These are phyloP conservation scores for Gavia stellata DNA, from an alignment of 2,113 vertebrate species.

Conservation along the genomic window DNA sequence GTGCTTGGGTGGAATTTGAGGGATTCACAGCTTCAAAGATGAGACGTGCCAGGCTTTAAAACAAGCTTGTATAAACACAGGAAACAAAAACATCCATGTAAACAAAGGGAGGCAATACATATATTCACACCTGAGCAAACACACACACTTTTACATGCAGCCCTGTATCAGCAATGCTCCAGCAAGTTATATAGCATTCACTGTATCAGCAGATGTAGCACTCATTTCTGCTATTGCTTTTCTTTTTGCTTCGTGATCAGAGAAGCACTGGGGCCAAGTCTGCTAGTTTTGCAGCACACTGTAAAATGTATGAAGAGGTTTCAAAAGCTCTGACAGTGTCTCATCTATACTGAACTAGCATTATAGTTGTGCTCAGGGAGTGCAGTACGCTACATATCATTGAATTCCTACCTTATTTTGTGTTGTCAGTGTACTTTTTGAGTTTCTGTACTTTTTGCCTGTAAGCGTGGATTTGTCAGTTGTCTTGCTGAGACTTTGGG, in stretches of 20 bases:
- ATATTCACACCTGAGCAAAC: slow-evolving; percentile 27
- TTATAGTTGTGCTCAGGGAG: neutral
- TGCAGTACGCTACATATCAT: neutral
- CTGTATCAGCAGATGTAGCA: neutral
- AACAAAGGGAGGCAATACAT: slow-evolving; percentile 2
- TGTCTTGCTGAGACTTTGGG: neutral
- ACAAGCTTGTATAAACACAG: slow-evolving; percentile 19
- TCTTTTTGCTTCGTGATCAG: neutral
- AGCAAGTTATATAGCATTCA: neutral
- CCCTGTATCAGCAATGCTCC: neutral
- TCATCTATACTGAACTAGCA: neutral
- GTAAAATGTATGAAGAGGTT: slow-evolving; percentile 29
- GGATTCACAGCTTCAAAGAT: slow-evolving; percentile 47
- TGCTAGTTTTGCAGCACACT: neutral
- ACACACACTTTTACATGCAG: neutral
- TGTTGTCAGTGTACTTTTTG: neutral
- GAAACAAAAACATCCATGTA: slow-evolving; percentile 22
- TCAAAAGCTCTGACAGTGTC: slow-evolving; percentile 8
- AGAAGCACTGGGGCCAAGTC: neutral
- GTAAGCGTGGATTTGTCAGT: neutral
- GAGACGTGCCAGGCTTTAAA: slow-evolving; percentile 15
- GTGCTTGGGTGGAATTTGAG: slow-evolving; percentile 15
- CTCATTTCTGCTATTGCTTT: slow-evolving; percentile 15
- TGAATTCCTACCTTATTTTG: neutral
- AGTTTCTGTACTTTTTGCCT: neutral